phyloP scores from a whole-genome alignment of 2,888 invertebrate species.

The Leucophenga montana region DNA sequence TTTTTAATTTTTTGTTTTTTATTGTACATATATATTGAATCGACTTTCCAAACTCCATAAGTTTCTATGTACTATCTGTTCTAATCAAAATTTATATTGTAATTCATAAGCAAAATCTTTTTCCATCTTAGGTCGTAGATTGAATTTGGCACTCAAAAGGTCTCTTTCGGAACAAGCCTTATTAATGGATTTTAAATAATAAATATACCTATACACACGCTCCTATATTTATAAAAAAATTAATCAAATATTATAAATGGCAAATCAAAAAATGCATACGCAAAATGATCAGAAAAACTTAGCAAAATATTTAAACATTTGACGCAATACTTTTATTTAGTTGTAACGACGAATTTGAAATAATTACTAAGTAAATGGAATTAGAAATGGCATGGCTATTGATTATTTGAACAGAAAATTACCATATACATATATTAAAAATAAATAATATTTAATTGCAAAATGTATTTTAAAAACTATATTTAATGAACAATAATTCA shows the following conservation, averaged over 20 bases:
- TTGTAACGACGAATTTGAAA: slow-evolving; percentile 49
- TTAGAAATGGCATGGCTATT: slow-evolving; percentile 67
- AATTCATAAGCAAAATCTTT: slow-evolving; percentile 37
- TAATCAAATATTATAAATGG: slow-evolving; percentile 23
- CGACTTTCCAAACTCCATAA: background rate
- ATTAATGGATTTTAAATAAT: slow-evolving; percentile 63
- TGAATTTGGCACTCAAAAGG: slow-evolving; percentile 55
- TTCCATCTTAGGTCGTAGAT: slow-evolving; percentile 60
- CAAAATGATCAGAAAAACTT: slow-evolving; percentile 2
- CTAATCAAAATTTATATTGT: background rate
- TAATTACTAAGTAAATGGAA: slow-evolving; percentile 17
- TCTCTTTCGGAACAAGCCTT: slow-evolving; percentile 62
- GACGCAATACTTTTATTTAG: slow-evolving; percentile 58
- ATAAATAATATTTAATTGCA: slow-evolving; percentile 27
- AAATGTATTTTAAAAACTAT: background rate
- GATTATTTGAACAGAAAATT: slow-evolving; percentile 21
- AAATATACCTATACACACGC: slow-evolving; percentile 49
- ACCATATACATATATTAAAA: slow-evolving; percentile 43
- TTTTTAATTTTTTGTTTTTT: background rate
- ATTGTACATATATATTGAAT: background rate
- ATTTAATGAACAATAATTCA: no score
- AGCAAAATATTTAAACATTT: slow-evolving; percentile 48
- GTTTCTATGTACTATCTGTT: background rate
- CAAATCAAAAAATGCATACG: background rate
- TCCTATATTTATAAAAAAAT: slow-evolving; percentile 29